phyloP scores from a whole-genome alignment of 2,113 vertebrate species.

The Xerus inauris region DNA sequence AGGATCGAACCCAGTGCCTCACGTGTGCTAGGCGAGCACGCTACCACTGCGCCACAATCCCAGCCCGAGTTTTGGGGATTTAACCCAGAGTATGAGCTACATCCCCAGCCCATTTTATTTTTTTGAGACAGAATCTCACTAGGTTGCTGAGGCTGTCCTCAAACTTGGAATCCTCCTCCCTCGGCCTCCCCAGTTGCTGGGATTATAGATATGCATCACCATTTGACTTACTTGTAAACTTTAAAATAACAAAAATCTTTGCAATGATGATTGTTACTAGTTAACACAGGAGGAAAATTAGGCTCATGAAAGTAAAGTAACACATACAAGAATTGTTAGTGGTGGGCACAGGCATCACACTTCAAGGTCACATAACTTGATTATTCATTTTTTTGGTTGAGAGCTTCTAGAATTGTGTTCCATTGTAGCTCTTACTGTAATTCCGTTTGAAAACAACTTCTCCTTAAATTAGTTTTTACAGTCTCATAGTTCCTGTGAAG shows the following conservation, averaged over 20 bases:
- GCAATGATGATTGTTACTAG: neutral
- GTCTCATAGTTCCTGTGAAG: neutral
- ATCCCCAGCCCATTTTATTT: no score
- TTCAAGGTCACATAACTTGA: neutral
- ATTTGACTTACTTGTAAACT: no score
- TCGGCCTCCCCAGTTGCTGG: no score
- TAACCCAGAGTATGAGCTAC: no score
- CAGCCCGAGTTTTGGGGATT: no score
- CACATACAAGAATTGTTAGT: neutral
- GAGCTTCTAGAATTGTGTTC: neutral
- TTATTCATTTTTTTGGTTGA: neutral
- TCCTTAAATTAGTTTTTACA: neutral
- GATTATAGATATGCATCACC: no score
- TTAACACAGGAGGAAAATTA: neutral
- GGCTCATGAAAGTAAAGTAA: neutral
- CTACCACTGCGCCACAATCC: no score
- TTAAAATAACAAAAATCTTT: neutral
- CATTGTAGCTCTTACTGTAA: neutral
- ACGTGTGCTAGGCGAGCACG: no score
- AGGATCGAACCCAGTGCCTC: no score
- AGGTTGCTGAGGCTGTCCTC: no score
- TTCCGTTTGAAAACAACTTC: neutral
- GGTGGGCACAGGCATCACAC: neutral
- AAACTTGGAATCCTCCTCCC: no score
- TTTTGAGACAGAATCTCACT: no score